phyloP scores from a whole-genome alignment of 2,113 vertebrate genomes.

The Microcebus lehilahytsara region DNA sequence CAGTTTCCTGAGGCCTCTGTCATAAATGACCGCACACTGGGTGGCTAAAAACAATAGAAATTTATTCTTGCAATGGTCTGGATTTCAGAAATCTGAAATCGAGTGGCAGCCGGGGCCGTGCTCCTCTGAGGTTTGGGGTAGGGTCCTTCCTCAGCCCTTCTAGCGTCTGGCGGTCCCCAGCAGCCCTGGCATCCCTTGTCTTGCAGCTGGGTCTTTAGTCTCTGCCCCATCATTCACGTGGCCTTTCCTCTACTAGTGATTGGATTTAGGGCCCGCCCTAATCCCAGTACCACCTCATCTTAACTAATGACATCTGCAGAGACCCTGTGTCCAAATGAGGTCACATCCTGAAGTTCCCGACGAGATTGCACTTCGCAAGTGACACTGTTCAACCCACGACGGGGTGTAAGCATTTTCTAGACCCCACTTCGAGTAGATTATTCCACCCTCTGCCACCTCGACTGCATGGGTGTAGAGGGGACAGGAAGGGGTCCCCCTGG shows the following conservation, averaged over 20 bases:
- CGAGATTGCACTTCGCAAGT: not conserved
- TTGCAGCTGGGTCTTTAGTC: not conserved
- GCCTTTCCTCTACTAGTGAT: not conserved
- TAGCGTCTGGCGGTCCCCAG: not conserved
- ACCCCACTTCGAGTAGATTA: too few species aligned
- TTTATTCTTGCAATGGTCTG: not conserved
- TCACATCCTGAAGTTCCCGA: not conserved
- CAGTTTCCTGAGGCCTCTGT: not conserved
- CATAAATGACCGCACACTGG: too few species aligned
- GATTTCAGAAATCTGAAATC: not conserved
- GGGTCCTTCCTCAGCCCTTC: not conserved
- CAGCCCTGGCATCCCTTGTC: not conserved
- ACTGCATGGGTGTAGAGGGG: rapidly evolving
- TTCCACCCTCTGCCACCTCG: not conserved
- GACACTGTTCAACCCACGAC: rapidly evolving
- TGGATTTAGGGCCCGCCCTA: not conserved
- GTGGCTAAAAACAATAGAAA: not conserved
- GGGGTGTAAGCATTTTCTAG: not conserved
- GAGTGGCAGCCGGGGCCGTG: rapidly evolving
- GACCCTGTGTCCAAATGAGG: not conserved
- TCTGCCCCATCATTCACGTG: rapidly evolving
- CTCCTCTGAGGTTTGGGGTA: not conserved
- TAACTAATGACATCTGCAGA: not conserved
- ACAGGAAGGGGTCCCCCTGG: rapidly evolving
- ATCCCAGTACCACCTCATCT: not conserved